These are phyloP conservation scores for Onchidella celtica DNA, from an alignment of 2,888 invertebrate species.

Conservation along the genomic window DNA sequence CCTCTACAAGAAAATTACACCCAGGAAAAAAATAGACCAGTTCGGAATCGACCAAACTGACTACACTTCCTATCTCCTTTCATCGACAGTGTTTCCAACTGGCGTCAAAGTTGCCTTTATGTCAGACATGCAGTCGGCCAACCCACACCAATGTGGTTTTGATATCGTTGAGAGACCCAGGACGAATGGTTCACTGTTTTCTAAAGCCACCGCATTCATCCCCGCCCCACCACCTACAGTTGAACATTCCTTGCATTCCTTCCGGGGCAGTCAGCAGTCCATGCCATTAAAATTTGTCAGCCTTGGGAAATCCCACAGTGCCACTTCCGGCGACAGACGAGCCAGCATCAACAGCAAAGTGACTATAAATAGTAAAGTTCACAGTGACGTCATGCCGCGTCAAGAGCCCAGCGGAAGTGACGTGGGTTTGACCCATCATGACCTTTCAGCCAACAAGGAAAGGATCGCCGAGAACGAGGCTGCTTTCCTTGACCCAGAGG, in stretches of 20 bases:
- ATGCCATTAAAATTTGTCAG: neutral
- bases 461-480: neutral
- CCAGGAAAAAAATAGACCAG: constrained; percentile 43
- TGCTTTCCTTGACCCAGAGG: neutral
- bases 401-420: neutral
- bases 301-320: neutral
- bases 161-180: constrained; percentile 16
- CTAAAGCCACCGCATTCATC: neutral
- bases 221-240: neutral
- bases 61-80: constrained; percentile 46
- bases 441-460: neutral
- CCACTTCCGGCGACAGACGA: neutral
- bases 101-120: constrained; percentile 49
- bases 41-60: constrained; percentile 48
- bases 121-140: constrained; percentile 44
- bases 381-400: neutral
- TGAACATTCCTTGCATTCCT: neutral
- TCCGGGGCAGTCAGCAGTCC: neutral
- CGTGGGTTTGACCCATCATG: neutral
- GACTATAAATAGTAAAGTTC: neutral
- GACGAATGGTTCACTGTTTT: neutral
- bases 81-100: constrained; percentile 50
- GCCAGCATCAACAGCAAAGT: neutral
- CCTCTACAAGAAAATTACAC: constrained; percentile 24
- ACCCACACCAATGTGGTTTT: constrained; percentile 43